Base-by-base conservation (phyloP, 2,113 vertebrate species). In the Ursus arctos region DNA sequence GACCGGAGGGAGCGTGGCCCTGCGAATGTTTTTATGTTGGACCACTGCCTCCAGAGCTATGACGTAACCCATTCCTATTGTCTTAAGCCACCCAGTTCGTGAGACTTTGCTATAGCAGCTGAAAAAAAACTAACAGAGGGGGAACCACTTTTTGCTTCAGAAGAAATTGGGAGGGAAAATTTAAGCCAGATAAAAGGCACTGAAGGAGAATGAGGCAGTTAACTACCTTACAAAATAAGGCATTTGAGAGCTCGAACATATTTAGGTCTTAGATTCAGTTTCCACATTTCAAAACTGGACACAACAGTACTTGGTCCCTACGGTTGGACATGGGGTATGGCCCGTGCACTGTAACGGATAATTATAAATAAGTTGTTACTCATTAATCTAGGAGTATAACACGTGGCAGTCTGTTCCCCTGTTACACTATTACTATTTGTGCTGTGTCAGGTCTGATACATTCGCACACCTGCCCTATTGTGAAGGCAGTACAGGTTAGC, bases 1-100 rank as follows among this genome's bases (percentile, higher is more conserved):
- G 71, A 21, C 31, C 4, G 0, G 63, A n/a, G 40, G 26, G 13
- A 55, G n/a, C 11, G 2, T 0, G 24, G 8, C 14, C 69, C 65
- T 59, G 36, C 2, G 0, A 49, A 31, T 3, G 15, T 1, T 53
- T 19, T 40, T 11, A 67, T 4, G 19, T 24, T 3, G 4, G 61
- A 67, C 91, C 65, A 16, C 51, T 43, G 43, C 59, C 59, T 85
- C 28, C 36, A 21, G 26, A 82, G 59, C 49, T 4, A 10, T 18
- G 47, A 90, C 13, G 67, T 8, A 24, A 36, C 15, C 36, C 47
- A 43, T 11, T 49, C 33, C 40, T 69, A 28, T 28, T 79, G 51
- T 59, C 77, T 53, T 47, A 69, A 71, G 76, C 28, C 40, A 40
- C 11, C 18, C 9, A 8, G 13, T 65, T 1, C 33, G 21, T 63